Evolutionary conservation across 2,888 invertebrate genomes (phyloP), one percentile per base, ranked within the genome.

Genomic region (Drosophila mimetica): DNA sequence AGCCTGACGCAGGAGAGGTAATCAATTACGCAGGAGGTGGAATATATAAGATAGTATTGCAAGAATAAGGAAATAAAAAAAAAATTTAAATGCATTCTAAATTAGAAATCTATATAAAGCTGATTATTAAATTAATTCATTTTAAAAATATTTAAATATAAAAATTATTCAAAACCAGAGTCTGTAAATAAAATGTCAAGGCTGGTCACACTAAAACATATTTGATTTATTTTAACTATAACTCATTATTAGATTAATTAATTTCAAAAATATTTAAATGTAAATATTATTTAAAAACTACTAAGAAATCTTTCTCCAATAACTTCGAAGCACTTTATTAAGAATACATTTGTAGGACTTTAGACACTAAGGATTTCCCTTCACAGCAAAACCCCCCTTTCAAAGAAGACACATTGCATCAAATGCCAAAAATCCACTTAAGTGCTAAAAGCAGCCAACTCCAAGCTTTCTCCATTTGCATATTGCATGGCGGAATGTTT

Each of bases 341-440:
- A 44, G 20, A 20, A 20, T 3, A n/a, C n/a, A n/a, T 18, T 20
- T 18, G 28, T 11, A 16, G 22, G 22, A 41, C 22, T 30, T 16
- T 5, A 16, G 20, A 14, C 53, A 18, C 30, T 22, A 16, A 25
- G 34, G 16, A 53, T 18, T 30, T 32, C 6, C 8, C 18, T n/a
- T 18, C 20, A 11, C n/a, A n/a, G 36, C 18, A 18, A 34, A 34
- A 41, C 2, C 7, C 18, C 41, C 41, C 32, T 22, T 22, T 32
- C 20, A 42, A 30, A 57, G 64, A 46, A 58, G 51, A 67, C 39
- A 54, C 60, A 72, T 61, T 58, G 71, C 64, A 51, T 75, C 73
- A 86, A 83, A 80, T 86, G 82, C 82, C 86, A 86, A 83, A 83
- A 78, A 75, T 75, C 74, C 71, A 78, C 76, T 86, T 86, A 80